These are phyloP conservation scores for Hippocampus abdominalis DNA, from an alignment of 2,113 vertebrate species.

Conservation along the genomic window DNA sequence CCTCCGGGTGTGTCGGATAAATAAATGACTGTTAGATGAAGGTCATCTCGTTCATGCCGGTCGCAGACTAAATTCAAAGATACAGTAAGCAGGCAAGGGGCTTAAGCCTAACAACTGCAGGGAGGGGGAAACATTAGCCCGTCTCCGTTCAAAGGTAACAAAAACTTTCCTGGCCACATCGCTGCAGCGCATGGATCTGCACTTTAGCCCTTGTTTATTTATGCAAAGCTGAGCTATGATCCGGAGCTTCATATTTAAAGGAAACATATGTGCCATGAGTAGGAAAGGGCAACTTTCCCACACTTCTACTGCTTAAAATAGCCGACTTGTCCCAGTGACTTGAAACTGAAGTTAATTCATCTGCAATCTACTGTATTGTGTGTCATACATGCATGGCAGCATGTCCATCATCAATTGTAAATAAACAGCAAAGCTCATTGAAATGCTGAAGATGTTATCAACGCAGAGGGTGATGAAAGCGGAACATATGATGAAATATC, in stretches of 20 bases:
- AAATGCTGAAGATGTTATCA: constrained; percentile 12
- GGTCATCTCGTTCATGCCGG: not conserved
- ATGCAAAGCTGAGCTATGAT: constrained; percentile 5
- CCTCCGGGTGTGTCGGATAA: not conserved
- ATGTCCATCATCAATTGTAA: not conserved
- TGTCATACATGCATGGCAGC: not conserved
- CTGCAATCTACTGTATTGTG: no score
- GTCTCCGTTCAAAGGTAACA: not conserved
- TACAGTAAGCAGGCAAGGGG: not conserved
- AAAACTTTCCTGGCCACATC: not conserved
- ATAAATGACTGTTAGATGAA: not conserved
- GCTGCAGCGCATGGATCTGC: not conserved
- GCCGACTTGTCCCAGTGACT: not conserved
- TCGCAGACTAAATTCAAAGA: not conserved
- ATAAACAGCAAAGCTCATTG: not conserved
- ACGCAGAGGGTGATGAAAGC: constrained; percentile 11
- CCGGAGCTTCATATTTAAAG: not conserved
- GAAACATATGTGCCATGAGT: not conserved
- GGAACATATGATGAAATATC: constrained; percentile 1
- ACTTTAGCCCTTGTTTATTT: constrained; percentile 7
- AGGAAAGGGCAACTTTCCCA: not conserved
- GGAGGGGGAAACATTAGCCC: not conserved
- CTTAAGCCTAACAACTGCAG: not conserved
- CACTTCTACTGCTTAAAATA: not conserved
- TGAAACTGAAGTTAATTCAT: not conserved